A percentile compares a stretch with the other conserved stretches of the same genome.
phyloP scores from a whole-genome alignment of 1,140 invertebrate species.

The Caenorhabditis brenneri region DNA sequence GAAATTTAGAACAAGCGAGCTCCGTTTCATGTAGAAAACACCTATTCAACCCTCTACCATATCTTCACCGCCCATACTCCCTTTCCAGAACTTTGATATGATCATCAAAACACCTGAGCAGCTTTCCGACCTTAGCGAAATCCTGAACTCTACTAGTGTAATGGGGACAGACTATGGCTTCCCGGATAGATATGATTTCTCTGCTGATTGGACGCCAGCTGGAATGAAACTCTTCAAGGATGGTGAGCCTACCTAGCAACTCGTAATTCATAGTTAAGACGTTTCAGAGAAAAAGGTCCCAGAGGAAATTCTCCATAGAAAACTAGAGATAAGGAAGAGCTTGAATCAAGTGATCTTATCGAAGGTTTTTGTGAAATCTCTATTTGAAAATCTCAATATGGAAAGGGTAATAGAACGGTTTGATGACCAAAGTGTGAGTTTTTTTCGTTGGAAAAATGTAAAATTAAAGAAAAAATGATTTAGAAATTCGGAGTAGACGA shows the following conservation, averaged over 20 bases:
- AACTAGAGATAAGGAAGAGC: background rate
- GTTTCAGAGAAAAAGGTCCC: background rate
- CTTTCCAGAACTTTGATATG: constrained; percentile 34
- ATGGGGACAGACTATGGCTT: background rate
- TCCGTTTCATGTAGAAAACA: too few relatives aligned
- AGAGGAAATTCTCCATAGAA: background rate
- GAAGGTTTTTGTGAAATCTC: background rate
- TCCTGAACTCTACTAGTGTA: constrained; percentile 4
- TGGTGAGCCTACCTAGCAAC: background rate
- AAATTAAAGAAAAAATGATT: too few relatives aligned
- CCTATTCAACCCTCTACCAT: too few relatives aligned
- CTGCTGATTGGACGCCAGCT: background rate
- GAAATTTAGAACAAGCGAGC: too few relatives aligned
- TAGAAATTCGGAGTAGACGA: constrained; percentile 24
- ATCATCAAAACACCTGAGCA: constrained; percentile 34
- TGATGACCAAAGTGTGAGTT: background rate
- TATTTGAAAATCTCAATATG: background rate
- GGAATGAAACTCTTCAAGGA: constrained; percentile 19
- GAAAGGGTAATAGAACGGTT: background rate
- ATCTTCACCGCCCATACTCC: too few relatives aligned
- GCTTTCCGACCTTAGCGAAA: constrained; percentile 4
- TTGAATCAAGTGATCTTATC: constrained; percentile 19
- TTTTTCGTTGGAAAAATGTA: too few relatives aligned
- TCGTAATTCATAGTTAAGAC: background rate
- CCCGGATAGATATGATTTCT: background rate